These are phyloP conservation scores for Drosophila engyochracea DNA, from an alignment of 2,888 invertebrate species.

Conservation along the genomic window DNA sequence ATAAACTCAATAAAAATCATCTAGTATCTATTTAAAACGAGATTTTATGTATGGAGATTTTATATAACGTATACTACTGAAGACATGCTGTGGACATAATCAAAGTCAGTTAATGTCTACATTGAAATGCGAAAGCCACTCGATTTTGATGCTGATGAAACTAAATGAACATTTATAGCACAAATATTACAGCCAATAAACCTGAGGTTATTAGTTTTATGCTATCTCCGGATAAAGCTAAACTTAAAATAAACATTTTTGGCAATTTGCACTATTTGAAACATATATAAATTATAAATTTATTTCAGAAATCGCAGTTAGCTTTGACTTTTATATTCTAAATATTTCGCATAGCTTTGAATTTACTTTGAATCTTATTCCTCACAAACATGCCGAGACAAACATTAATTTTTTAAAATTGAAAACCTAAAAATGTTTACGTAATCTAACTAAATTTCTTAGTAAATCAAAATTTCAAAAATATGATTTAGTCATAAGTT, in stretches of 20 bases:
- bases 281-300: neutral
- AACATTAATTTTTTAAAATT: slow-evolving; percentile 2
- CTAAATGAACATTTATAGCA: neutral
- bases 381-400: neutral
- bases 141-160: neutral
- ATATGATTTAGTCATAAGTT: neutral
- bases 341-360: neutral
- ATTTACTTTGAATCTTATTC: neutral
- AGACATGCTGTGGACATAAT: neutral
- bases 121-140: neutral
- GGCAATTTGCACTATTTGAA: neutral
- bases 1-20: neutral
- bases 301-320: neutral
- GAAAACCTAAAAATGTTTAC: neutral
- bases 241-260: neutral
- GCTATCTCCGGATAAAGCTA: neutral
- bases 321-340: slow-evolving; percentile 5
- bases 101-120: neutral
- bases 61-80: neutral
- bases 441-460: slow-evolving; percentile 12
- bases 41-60: neutral
- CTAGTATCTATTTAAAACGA: neutral
- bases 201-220: neutral
- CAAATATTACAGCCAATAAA: neutral
- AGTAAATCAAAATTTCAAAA: slow-evolving; percentile 50